Base-by-base conservation (phyloP, 2,888 invertebrate species). In the Timandra comae region DNA sequence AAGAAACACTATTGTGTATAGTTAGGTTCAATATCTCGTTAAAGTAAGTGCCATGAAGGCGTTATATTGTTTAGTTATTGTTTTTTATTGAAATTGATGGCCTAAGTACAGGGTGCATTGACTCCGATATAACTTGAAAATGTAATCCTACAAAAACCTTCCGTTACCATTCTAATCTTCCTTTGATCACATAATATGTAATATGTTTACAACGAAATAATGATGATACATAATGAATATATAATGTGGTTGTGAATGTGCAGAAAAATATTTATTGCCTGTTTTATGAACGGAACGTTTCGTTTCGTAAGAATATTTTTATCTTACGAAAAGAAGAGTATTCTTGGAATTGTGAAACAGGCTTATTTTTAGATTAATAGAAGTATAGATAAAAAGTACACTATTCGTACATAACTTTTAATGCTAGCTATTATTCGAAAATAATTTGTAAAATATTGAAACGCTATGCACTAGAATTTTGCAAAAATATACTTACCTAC, bases 231-330 rank as follows among this genome's bases (percentile, higher is more conserved):
- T n/a, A n/a, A n/a, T n/a, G n/a, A n/a, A n/a, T n/a, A 52, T 63
- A 49, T 56, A 60, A 57, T 53, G 60, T 57, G 74, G 71, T 75
- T 76, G 71, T 72, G 74, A 74, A 64, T 68, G 67, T 56, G 59
- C 54, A 58, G 57, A 52, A 45, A 55, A 52, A 46, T 41, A 49
- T 49, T 46, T 35, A 42, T 47, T 19, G 40, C 38, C 46, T 35
- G 41, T 40, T 42, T 38, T 37, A 9, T 19, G 21, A 35, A 28
- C 38, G 41, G 37, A 48, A 46, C 43, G 46, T 48, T 47, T 59
- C n/a, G n/a, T 51, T 49, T 59, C 51, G 54, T 56, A 52, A 37
- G 33, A 27, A 9, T 33, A 6, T 16, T 16, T 29, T 34, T 38
- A 11, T 31, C 38, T 41, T 33, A 34, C 35, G 30, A n/a, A 16